Conservation (phyloP, 92 coral and sea anemone genomes). For the Zoanthus sociatus region DNA sequence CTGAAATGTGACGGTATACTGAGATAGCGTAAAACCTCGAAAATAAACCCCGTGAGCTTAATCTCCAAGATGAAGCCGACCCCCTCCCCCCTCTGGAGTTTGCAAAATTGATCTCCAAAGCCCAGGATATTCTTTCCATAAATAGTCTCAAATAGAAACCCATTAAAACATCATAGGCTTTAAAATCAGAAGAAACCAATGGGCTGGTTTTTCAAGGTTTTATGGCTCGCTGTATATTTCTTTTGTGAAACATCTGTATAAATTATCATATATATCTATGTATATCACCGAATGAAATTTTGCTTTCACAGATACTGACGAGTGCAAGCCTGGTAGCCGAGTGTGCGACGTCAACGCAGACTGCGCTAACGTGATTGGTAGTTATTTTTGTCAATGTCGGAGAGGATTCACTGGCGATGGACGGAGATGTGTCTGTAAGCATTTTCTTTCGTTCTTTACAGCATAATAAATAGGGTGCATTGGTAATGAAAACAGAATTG, state of each 20-base stretch:
- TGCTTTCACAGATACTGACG: conserved; percentile 67
- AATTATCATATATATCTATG: too few relatives aligned
- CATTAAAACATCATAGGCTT: too few relatives aligned
- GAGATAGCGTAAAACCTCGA: not conserved
- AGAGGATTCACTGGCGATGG: conserved; percentile 82
- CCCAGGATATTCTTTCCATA: too few relatives aligned
- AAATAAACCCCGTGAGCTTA: not conserved
- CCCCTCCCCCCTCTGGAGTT: not conserved
- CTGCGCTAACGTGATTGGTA: conserved; percentile 72
- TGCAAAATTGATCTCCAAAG: not conserved
- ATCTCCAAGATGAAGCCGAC: not conserved
- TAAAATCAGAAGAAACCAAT: too few relatives aligned
- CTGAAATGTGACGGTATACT: conserved; percentile 29
- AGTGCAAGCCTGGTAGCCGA: conserved; percentile 53
- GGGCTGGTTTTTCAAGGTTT: too few relatives aligned
- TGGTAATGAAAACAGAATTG: too few relatives aligned
- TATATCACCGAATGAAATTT: not conserved
- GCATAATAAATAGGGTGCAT: too few relatives aligned
- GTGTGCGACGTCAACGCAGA: conserved; percentile 75
- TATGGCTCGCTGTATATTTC: not conserved
- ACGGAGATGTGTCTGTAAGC: conserved; percentile 71
- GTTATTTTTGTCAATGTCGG: conserved; percentile 77
- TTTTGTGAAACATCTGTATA: not conserved
- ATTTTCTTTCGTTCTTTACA: too few relatives aligned
- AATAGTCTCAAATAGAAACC: too few relatives aligned